phyloP scores from a whole-genome alignment of 1,140 invertebrate species.

The Drosophila kepulauana region DNA sequence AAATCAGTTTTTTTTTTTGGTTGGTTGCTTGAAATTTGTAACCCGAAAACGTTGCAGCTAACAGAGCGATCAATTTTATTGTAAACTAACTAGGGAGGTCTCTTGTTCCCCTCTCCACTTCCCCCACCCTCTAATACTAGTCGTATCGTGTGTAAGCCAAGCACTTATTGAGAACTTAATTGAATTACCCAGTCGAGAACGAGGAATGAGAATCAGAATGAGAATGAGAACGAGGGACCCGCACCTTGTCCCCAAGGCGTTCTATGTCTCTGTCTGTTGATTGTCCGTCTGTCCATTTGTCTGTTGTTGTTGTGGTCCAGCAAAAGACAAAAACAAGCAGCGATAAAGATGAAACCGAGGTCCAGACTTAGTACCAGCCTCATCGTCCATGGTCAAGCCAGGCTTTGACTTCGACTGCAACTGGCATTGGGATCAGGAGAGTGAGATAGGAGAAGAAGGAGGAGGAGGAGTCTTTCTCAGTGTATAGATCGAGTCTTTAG shows the following conservation, averaged over 20 bases:
- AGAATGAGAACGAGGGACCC: slow-evolving; percentile 34
- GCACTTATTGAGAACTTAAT: slow-evolving; percentile 77
- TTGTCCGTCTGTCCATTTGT: slow-evolving; percentile 6
- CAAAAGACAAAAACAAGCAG: slow-evolving; percentile 43
- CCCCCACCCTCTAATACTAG: slow-evolving; percentile 19
- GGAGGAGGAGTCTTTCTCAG: background rate
- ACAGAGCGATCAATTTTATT: slow-evolving; percentile 81
- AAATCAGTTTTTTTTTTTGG: slow-evolving; percentile 62
- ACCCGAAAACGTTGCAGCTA: slow-evolving; percentile 63
- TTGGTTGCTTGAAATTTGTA: slow-evolving; percentile 53
- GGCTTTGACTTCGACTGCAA: background rate
- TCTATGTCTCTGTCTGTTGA: slow-evolving; percentile 30
- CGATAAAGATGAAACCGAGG: slow-evolving; percentile 47
- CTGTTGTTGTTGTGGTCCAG: slow-evolving; percentile 43
- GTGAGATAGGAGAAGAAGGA: background rate
- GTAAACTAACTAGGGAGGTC: slow-evolving; percentile 61
- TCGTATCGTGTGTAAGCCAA: slow-evolving; percentile 49
- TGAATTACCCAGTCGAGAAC: slow-evolving; percentile 65
- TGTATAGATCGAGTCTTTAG: slow-evolving; percentile 7
- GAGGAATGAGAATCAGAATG: slow-evolving; percentile 4
- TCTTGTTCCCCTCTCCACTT: slow-evolving; percentile 2
- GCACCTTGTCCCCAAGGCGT: slow-evolving; percentile 59
- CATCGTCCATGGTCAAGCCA: slow-evolving; percentile 14
- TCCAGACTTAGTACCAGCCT: slow-evolving; percentile 32
- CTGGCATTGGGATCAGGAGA: background rate